These are phyloP conservation scores for Aurelia aurita DNA, from an alignment of 30 jellyfish, hydroid and myxozoan genomes.

Conservation along the genomic window DNA sequence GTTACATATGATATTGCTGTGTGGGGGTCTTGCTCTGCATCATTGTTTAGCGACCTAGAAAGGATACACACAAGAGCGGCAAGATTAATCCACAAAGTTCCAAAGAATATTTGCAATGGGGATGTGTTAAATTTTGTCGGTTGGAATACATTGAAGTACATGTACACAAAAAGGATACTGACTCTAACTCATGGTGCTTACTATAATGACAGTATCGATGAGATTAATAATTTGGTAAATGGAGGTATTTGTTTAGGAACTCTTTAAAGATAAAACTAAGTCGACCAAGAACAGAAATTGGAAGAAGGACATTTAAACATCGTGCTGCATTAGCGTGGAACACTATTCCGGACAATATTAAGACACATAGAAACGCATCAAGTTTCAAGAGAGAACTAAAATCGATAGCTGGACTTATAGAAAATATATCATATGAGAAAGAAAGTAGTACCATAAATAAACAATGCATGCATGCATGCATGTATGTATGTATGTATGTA, in stretches of 20 bases:
- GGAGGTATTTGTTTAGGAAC: slow-evolving; percentile 12
- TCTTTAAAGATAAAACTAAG: too few relatives aligned
- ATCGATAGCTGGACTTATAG: too few relatives aligned
- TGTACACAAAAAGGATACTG: slow-evolving; percentile 49
- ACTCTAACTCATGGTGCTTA: too few relatives aligned
- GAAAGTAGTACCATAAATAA: too few relatives aligned
- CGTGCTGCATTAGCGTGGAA: slow-evolving; percentile 56
- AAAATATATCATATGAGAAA: too few relatives aligned
- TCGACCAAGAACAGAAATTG: slow-evolving; percentile 42
- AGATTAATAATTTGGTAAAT: slow-evolving; percentile 21
- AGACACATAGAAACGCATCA: slow-evolving; percentile 48
- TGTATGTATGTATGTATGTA: too few relatives aligned
- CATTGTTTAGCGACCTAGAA: too few relatives aligned
- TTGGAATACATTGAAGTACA: slow-evolving; percentile 59
- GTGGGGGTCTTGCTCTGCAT: too few relatives aligned
- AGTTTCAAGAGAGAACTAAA: slow-evolving; percentile 34
- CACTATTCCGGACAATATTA: slow-evolving; percentile 34
- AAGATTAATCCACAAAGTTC: slow-evolving; percentile 49
- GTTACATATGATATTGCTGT: too few relatives aligned
- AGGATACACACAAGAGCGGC: too few relatives aligned
- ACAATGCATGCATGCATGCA: too few relatives aligned
- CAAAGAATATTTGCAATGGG: slow-evolving; percentile 53
- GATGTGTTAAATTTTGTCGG: slow-evolving; percentile 31
- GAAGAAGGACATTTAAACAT: slow-evolving; percentile 55
- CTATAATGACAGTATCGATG: too few relatives aligned